These are phyloP conservation scores for Uropetala carovei DNA, from an alignment of 2,888 invertebrate genomes.

Conservation along the genomic window DNA sequence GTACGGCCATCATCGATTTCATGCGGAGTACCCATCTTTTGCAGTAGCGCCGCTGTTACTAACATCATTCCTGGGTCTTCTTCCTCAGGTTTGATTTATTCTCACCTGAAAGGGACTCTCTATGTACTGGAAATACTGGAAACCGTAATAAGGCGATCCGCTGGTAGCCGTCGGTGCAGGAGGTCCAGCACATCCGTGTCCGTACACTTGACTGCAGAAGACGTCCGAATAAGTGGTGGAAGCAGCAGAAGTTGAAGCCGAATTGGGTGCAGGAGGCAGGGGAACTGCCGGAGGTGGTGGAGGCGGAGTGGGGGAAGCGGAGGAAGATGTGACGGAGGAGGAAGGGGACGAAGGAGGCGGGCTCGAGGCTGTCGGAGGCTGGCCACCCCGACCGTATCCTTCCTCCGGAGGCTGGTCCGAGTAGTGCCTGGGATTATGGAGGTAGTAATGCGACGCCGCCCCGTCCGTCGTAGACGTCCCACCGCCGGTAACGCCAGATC, in stretches of 20 bases:
- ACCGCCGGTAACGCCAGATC: neutral
- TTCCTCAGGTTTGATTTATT: neutral
- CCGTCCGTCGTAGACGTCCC: neutral
- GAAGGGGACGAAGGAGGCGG: slow-evolving; percentile 44
- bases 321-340: slow-evolving; percentile 43
- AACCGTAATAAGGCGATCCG: slow-evolving; percentile 60
- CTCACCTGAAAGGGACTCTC: slow-evolving; percentile 57
- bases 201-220: slow-evolving; percentile 63
- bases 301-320: slow-evolving; percentile 30
- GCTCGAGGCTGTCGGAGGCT: slow-evolving; percentile 12
- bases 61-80: no score
- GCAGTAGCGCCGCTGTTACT: no score
- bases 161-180: slow-evolving; percentile 52
- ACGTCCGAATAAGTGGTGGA: slow-evolving; percentile 52
- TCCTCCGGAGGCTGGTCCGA: slow-evolving; percentile 29
- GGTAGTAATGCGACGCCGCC: slow-evolving; percentile 12
- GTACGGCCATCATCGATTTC: no score
- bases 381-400: slow-evolving; percentile 25
- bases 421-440: slow-evolving; percentile 22
- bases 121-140: slow-evolving; percentile 62
- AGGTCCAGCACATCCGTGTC: slow-evolving; percentile 38
- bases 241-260: neutral
- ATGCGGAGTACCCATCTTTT: no score
- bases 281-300: neutral
- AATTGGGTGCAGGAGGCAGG: neutral